Base-by-base conservation (phyloP, 1,140 invertebrate genomes). In the Ruditapes philippinarum region DNA sequence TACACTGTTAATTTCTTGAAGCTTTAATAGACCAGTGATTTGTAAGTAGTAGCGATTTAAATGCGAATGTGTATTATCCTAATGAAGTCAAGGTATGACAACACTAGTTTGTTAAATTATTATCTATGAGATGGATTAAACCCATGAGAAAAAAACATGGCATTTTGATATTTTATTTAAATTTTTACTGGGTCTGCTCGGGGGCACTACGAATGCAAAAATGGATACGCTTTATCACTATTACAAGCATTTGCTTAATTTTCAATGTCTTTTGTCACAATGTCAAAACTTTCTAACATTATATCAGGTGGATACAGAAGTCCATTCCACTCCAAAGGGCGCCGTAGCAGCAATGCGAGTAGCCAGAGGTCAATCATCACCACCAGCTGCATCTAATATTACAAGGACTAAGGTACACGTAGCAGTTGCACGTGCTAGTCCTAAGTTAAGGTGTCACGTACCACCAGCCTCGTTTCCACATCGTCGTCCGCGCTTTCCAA, bases 131-230 rank as follows among this genome's bases (percentile, higher is more conserved):
- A 33, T 51, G 11, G 49, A 45, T 49, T 4, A 76, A 11, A 80
- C 85, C 85, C 85, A 88, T 88, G 85, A 88, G 85, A 88, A 88
- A 54, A 88, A 88, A 88, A 88, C 85, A 88, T 88, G 82, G 82
- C 82, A 73, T 73, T 70, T 78, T 49, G 74, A 40, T 78, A 25
- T 49, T 76, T 25, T 31, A 25, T 25, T 5, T 81, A 3, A 12
- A 54, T 57, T 78, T 57, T 57, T 54, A 86, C 68, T 68, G 74
- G 85, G 85, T 79, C 42, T 79, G 85, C 51, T 51, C 49, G 42
- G 49, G 85, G 74, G 74, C 85, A 88, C 76, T 88, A 80, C 85
- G 85, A 78, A 51, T 33, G 22, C 85, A 88, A 88, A 88, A 80
- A 19, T 11, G 40, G 45, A 40, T 54, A 54, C 49, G 49, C 74